Percentiles rank a stretch among this genome's conserved stretches.
These are phyloP conservation scores for Anoplolepis gracilipes DNA, from an alignment of 1,140 invertebrate genomes.

Conservation along the genomic window DNA sequence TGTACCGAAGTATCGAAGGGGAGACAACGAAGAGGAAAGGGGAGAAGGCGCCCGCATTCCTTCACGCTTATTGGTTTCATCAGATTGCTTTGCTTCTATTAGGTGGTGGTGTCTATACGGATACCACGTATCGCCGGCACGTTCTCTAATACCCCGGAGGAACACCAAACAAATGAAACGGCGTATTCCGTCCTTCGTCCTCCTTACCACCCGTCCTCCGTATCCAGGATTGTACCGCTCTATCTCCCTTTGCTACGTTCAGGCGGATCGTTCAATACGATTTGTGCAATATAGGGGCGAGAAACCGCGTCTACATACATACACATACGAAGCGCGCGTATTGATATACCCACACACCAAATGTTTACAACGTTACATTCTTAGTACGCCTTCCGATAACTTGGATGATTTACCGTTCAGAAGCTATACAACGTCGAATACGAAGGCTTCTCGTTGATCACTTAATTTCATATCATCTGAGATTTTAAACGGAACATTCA, in stretches of 20 bases:
- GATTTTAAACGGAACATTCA: constrained; percentile 44
- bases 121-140: constrained; percentile 82
- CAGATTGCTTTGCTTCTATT: constrained; percentile 84
- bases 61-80: constrained; percentile 85
- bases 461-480: constrained; percentile 59
- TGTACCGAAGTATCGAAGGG: neutral
- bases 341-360: neutral
- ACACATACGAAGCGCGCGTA: neutral
- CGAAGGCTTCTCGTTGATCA: neutral
- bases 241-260: constrained; percentile 43
- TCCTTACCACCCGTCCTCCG: constrained; percentile 8
- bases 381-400: neutral
- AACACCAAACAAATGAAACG: constrained; percentile 81
- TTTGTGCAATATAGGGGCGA: constrained; percentile 76
- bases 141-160: constrained; percentile 82
- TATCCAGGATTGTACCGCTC: constrained; percentile 10
- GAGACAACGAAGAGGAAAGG: constrained; percentile 34
- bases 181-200: constrained; percentile 25
- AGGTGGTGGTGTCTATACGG: constrained; percentile 77
- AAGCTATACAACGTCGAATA: constrained; percentile 23
- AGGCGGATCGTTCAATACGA: constrained; percentile 71
- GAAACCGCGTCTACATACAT: constrained; percentile 72
- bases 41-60: constrained; percentile 80
- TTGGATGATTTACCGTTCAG: neutral
- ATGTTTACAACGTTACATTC: neutral